Evolutionary conservation across 1,140 invertebrate species (phyloP).

Genomic region (Drosophila ogumai): DNA sequence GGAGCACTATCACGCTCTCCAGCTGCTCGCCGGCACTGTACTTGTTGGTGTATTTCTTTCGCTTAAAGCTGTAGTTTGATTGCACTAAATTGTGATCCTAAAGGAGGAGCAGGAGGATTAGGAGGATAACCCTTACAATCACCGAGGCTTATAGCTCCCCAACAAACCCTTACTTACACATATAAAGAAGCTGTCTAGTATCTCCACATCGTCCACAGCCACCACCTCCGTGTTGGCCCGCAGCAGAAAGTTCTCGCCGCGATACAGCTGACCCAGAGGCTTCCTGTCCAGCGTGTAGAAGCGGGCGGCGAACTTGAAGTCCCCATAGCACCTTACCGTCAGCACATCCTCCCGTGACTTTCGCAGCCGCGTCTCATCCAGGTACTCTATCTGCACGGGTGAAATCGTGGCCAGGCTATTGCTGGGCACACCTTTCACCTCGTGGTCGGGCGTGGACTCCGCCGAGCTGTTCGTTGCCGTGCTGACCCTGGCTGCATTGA

Average conservation of each 20-base stretch:
- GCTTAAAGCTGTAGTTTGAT: conserved; percentile 84
- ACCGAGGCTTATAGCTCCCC: no score
- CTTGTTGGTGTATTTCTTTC: conserved; percentile 78
- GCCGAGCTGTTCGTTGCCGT: conserved; percentile 66
- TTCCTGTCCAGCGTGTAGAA: conserved; percentile 79
- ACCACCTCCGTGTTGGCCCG: conserved; percentile 75
- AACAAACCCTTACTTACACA: conserved; percentile 70
- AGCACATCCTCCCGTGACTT: conserved; percentile 78
- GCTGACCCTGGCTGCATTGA: not conserved
- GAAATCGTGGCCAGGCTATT: conserved; percentile 50
- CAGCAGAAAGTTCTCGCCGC: conserved; percentile 81
- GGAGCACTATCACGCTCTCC: conserved; percentile 79
- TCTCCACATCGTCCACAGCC: conserved; percentile 73
- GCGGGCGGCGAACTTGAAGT: conserved; percentile 75
- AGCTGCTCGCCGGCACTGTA: conserved; percentile 74
- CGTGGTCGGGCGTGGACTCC: conserved; percentile 75
- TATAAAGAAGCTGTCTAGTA: conserved; percentile 84
- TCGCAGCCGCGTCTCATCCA: conserved; percentile 76
- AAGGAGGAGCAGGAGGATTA: not conserved
- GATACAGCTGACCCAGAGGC: conserved; percentile 69
- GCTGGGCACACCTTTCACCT: conserved; percentile 29
- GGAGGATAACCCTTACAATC: not conserved
- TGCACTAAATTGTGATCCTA: conserved; percentile 84
- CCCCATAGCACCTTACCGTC: conserved; percentile 62
- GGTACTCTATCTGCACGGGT: conserved; percentile 76